Base-by-base conservation (phyloP, 2,888 invertebrate genomes). In the Muschampia plurimacula region DNA sequence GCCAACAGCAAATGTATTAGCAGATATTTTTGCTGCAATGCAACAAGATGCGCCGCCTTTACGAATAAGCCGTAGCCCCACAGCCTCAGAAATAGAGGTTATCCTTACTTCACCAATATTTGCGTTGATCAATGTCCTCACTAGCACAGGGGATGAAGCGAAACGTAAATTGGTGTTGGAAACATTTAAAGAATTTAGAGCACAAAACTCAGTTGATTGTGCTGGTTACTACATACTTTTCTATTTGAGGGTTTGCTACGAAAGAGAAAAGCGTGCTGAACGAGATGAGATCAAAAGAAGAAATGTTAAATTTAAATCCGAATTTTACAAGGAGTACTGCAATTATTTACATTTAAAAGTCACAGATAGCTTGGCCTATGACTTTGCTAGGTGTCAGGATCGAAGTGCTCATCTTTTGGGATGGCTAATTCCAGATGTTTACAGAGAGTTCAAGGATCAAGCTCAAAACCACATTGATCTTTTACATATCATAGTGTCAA, bases 391-490 rank as follows among this genome's bases (percentile, higher is more conserved):
- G 76, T 98, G 99, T 86, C 98, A 98, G 88, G 97, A 98, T 87
- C 97, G 97, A 86, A 98, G 98, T 92, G 96, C 98, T 67, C 96
- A 97, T 84, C 95, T 99, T 87, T 96, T 99, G 89, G 97, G 98
- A 84, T 99, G 97, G 96, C 95, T 99, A 81, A 96, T 99, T 86
- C 98, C 99, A 67, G 98, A 98, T 87, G 95, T 99, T 75, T 99
- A 98, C 90, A 96, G 97, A 84, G 98, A 97, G 90, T 99, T 98
- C 89, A 97, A 98, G 84, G 96, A 97, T 80, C 96, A 97, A 83
- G 97, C 97, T 60, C 96, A 98, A 77, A 98, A 98, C 80, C 98
- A 98, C 88, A 96, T 97, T 75, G 97, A 98, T 83, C 95, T 99
- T 77, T 92, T 99, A 79, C 97, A 98, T 86, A 96, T 98, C 80